Conservation (phyloP, 2,888 invertebrate species). For the Mesorhabditis belari region DNA sequence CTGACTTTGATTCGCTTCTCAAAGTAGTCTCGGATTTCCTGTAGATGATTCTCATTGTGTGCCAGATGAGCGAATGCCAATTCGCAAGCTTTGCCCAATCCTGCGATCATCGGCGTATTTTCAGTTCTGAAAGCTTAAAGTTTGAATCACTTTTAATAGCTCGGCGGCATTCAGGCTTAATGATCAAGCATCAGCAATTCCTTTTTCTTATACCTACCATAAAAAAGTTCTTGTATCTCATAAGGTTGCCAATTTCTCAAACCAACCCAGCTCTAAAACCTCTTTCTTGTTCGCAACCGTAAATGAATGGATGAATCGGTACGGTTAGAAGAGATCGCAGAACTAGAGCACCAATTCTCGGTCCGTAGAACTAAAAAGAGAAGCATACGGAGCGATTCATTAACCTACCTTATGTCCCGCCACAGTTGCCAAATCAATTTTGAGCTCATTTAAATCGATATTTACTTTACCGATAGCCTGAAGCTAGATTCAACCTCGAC, state of each 20-base stretch:
- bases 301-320: slow-evolving; percentile 55
- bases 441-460: slow-evolving; percentile 57
- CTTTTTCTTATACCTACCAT: too few species aligned
- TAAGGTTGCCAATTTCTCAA: neutral
- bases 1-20: slow-evolving; percentile 53
- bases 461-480: slow-evolving; percentile 62
- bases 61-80: slow-evolving; percentile 55
- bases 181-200: too few species aligned
- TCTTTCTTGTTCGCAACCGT: slow-evolving; percentile 62
- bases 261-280: slow-evolving; percentile 60
- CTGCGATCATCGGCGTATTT: slow-evolving; percentile 62
- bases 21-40: slow-evolving; percentile 54
- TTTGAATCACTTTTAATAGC: too few species aligned
- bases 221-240: neutral
- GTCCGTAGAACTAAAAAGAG: slow-evolving; percentile 60
- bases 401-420: slow-evolving; percentile 62
- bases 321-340: slow-evolving; percentile 35
- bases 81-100: slow-evolving; percentile 60
- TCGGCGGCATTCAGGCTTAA: too few species aligned
- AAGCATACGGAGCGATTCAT: neutral
- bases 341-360: slow-evolving; percentile 61
- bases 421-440: slow-evolving; percentile 61
- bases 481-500: slow-evolving; percentile 60
- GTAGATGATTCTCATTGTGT: slow-evolving; percentile 52
- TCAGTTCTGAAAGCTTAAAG: slow-evolving; percentile 56